These are phyloP conservation scores for Perdita meconis DNA, from an alignment of 2,888 invertebrate genomes.

Conservation along the genomic window DNA sequence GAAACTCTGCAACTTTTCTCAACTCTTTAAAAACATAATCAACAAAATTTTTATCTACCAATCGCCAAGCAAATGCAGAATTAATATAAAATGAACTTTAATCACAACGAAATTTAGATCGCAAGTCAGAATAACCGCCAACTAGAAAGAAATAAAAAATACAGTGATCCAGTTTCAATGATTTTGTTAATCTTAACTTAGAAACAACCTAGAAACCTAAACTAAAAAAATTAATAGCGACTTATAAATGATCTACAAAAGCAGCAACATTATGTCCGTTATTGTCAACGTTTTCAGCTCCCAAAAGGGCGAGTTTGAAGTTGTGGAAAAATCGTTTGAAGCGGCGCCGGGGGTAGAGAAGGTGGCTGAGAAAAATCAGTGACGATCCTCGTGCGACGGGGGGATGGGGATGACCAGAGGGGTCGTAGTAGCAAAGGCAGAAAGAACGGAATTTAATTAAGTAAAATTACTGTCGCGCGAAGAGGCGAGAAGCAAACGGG, in stretches of 20 bases:
- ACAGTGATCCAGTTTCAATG: too few relatives aligned
- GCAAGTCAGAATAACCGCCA: too few relatives aligned
- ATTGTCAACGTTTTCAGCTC: constrained; percentile 18
- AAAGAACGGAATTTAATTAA: constrained; percentile 85
- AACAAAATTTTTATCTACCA: too few relatives aligned
- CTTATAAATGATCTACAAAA: neutral
- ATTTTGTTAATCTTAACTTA: too few relatives aligned
- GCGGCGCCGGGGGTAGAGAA: constrained; percentile 29
- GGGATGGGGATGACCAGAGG: constrained; percentile 53
- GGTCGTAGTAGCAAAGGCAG: constrained; percentile 73
- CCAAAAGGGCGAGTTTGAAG: constrained; percentile 35
- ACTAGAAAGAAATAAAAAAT: too few relatives aligned
- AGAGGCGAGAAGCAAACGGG: constrained; percentile 67
- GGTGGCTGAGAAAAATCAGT: constrained; percentile 68
- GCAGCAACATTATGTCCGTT: neutral
- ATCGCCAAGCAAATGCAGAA: too few relatives aligned
- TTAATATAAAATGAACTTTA: too few relatives aligned
- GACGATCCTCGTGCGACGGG: constrained; percentile 45
- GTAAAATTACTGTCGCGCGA: constrained; percentile 82
- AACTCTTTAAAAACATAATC: too few relatives aligned
- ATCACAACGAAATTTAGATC: too few relatives aligned
- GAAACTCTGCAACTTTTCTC: too few relatives aligned
- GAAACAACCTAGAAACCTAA: neutral
- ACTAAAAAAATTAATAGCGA: constrained; percentile 9
- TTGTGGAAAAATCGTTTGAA: constrained; percentile 67